Evolutionary conservation across 2,113 vertebrate genomes (phyloP).

Genomic region (Clinocottus analis): DNA sequence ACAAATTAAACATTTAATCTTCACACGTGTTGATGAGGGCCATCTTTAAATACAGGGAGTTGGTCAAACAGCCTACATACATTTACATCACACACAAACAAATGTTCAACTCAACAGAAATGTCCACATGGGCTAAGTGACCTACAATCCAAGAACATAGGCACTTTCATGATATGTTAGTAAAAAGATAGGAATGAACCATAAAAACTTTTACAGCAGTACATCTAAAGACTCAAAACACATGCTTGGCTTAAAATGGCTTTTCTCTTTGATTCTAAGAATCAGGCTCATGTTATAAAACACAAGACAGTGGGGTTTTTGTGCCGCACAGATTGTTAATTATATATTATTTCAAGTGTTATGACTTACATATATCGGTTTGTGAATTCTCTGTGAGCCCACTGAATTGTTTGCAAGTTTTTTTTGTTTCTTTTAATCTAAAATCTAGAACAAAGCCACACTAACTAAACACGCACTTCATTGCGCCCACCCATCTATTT

Average conservation of each 20-base stretch:
- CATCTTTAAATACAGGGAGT: not conserved
- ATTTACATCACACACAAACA: not conserved
- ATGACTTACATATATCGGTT: not conserved
- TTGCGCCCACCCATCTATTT: not conserved
- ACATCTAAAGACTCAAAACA: constrained; percentile 65
- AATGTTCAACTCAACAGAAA: constrained; percentile 14
- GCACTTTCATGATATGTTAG: constrained; percentile 59
- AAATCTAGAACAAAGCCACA: not conserved
- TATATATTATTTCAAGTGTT: constrained; percentile 9
- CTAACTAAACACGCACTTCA: not conserved
- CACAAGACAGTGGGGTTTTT: not conserved
- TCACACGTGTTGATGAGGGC: not conserved
- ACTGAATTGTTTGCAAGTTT: not conserved
- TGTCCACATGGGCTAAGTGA: constrained; percentile 36
- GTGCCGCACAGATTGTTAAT: constrained; percentile 11
- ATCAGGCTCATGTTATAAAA: constrained; percentile 33
- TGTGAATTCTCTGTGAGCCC: not conserved
- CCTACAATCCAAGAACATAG: constrained; percentile 35
- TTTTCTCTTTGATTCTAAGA: constrained; percentile 23
- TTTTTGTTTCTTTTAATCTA: no score
- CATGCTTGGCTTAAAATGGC: constrained; percentile 54
- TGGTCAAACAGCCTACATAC: not conserved
- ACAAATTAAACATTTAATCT: constrained; percentile 2
- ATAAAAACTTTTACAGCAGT: constrained; percentile 68
- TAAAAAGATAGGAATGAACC: constrained; percentile 76